Conservation (phyloP, 64 coral and sea anemone species). For the Acropora tenuis region DNA sequence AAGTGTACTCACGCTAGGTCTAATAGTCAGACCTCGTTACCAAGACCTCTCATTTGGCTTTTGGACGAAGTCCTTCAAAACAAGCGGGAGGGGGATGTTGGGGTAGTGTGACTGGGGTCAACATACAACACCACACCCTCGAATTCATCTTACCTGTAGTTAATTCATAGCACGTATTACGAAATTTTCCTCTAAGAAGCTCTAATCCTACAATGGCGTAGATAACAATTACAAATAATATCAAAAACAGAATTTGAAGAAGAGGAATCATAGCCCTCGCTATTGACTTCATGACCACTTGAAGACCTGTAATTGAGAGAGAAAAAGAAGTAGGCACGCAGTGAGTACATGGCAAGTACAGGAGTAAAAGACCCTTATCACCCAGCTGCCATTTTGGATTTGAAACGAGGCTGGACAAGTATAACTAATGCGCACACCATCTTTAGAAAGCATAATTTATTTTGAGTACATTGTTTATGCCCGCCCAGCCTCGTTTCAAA, state of each 20-base stretch:
- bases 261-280: conserved; percentile 95
- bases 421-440: no score
- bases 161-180: conserved; percentile 75
- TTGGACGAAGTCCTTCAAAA: no score
- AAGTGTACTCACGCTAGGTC: no score
- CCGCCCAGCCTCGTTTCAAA: no score
- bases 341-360: not conserved
- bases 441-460: no score
- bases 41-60: no score
- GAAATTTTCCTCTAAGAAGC: conserved; percentile 85
- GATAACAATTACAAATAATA: conserved; percentile 97
- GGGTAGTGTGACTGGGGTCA: no score
- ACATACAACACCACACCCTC: no score
- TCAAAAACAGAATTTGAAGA: conserved; percentile 92
- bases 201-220: conserved; percentile 98
- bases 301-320: conserved; percentile 67
- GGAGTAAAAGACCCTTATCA: not conserved
- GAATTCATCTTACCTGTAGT: conserved; percentile 56
- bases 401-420: no score
- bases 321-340: not conserved
- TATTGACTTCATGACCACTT: conserved; percentile 99
- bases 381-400: not conserved
- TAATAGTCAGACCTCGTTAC: no score
- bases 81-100: no score
- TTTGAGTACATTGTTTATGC: no score